Evolutionary conservation across 1,140 invertebrate species (phyloP), one percentile per base, ranked within the genome.

Genomic region (Arion vulgaris): DNA sequence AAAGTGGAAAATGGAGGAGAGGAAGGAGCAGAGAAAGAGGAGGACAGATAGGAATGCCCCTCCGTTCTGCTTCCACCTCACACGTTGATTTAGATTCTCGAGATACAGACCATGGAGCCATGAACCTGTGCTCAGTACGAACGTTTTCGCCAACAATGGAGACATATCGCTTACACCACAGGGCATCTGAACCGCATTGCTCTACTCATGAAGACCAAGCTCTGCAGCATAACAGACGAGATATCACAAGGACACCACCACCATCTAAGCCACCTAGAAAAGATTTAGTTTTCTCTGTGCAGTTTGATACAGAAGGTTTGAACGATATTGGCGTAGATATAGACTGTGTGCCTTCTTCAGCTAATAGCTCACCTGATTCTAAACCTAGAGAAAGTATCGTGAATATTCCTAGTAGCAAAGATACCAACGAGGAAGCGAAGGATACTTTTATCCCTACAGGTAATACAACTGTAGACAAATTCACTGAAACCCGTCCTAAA

Each of bases 201-300:
- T 53, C 19, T n/a, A 28, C 7, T 83, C 69, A 32, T 49, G 5
- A 51, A 62, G 51, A 49, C 57, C 62, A 85, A n/a, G 5, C n/a
- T 68, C 49, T 72, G n/a, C 28, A 73, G 36, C n/a, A 80, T 36
- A 68, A 69, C 23, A 26, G 75, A 19, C 39, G 71, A 62, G 57
- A 73, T 45, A 7, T 66, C 15, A 41, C 78, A n/a, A 83, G 83
- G 71, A 82, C 85, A 38, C 84, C 85, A 4, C 88, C 88, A 0
- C 88, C 88, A 36, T 75, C 86, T 17, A 88, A 88, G 86, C 88
- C 88, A 7, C 88, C 88, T 4, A 72, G 88, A 19, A 88, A 85
- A 72, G 88, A 88, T 78, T 83, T 87, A 73, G 77, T 88, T 19
- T 87, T 88, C 45, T 85, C 82, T 17, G 86, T 88, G 28, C 81